Evolutionary conservation across 2,113 vertebrate species (phyloP), one percentile per base, ranked within the genome.

Genomic region (Pedetes capensis): DNA sequence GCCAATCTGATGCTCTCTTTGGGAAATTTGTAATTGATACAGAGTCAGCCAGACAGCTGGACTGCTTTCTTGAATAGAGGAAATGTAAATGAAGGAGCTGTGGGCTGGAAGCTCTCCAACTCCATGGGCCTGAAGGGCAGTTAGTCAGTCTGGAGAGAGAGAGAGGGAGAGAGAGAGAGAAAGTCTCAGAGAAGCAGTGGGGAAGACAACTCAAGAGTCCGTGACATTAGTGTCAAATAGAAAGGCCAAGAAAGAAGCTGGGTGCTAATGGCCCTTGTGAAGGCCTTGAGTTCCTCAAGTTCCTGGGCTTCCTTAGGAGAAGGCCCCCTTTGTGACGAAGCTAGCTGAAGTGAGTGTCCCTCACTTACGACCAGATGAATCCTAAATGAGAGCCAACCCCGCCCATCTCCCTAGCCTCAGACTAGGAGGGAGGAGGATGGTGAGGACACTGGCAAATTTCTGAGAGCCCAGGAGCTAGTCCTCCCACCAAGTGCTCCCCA

Each of bases 81-180:
- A 82, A 86, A 94, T 79, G 69, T 74, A 78, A 95, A 93, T 55
- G 71, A 11, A 53, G 84, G 66, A 16, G 27, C 75, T 87, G 59
- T 68, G 76, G 84, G 29, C 72, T 96, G 94, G 89, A 91, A 76
- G n/a, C 20, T 47, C 37, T 91, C 89, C 92, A 94, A 18, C 7
- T 81, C 20, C 13, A 42, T 14, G 49, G 59, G 72, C 53, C 42
- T 10, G 61, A 76, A 97, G 89, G 66, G 53, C 82, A 94, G 95
- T 53, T n/a, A 63, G 75, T 72, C 66, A 71, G 91, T 83, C 80
- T 92, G 85, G 75, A 53, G 75, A 53, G 13, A 76, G 8, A 13
- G 34, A 42, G 47, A 25, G 34, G 42, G 49, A 49, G 34, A 61
- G 42, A 64, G 57, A 63, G 72, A 49, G 23, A 29, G 11, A 39